These are phyloP conservation scores for Montipora capricornis DNA, from an alignment of 64 coral and sea anemone species.

Conservation along the genomic window DNA sequence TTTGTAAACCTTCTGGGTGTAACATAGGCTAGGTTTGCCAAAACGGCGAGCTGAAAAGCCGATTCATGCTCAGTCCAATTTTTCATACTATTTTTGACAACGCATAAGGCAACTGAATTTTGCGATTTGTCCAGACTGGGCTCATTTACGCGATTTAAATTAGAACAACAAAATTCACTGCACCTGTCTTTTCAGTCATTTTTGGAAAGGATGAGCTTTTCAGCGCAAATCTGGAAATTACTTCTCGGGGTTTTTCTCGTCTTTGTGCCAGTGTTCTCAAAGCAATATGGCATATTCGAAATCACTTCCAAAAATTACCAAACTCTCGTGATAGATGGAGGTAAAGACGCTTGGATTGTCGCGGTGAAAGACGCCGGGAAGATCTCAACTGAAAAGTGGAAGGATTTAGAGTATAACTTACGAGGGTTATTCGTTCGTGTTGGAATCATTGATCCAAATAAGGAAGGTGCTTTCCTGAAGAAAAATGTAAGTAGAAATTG, in stretches of 20 bases:
- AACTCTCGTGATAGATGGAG: conserved; percentile 49
- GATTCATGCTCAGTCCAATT: too few species aligned
- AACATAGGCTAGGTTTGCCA: background rate
- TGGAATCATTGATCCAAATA: conserved; percentile 81
- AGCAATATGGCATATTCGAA: conserved; percentile 61
- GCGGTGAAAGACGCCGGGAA: conserved; percentile 77
- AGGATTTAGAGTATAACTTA: conserved; percentile 53
- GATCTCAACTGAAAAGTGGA: conserved; percentile 66
- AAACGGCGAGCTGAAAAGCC: background rate
- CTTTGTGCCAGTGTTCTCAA: background rate
- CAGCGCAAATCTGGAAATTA: background rate
- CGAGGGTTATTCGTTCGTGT: conserved; percentile 80
- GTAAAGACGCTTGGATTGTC: conserved; percentile 89
- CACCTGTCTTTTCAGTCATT: conserved; percentile 15
- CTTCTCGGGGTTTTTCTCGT: conserved; percentile 13
- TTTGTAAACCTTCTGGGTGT: background rate
- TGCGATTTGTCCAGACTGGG: background rate
- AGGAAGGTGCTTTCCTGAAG: conserved; percentile 81
- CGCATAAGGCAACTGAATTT: background rate
- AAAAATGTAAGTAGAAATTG: conserved; percentile 61
- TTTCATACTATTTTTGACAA: too few species aligned
- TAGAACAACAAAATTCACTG: background rate
- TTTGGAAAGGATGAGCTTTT: conserved; percentile 2
- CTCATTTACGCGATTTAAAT: background rate
- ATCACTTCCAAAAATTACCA: conserved; percentile 80